Conservation (phyloP, 2,797 vertebrate species). For the Cossypha polioptera region DNA sequence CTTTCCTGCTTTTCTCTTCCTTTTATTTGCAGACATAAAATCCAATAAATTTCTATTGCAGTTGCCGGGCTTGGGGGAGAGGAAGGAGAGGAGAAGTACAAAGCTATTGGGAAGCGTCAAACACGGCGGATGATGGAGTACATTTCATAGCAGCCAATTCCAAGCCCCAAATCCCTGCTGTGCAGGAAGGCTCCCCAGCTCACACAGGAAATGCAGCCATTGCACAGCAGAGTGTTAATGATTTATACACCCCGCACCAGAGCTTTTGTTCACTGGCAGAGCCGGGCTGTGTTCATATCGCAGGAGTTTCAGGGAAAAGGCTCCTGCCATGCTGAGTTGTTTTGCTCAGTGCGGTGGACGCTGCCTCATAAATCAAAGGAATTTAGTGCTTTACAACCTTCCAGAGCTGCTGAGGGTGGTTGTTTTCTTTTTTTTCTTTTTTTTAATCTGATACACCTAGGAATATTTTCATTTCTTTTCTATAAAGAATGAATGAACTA, state of each 20-base stretch:
- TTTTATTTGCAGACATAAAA: slow-evolving; percentile 50
- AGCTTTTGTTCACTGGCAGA: slow-evolving; percentile 72
- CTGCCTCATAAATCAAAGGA: slow-evolving; percentile 74
- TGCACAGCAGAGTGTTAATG: slow-evolving; percentile 73
- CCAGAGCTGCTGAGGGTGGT: slow-evolving; percentile 11
- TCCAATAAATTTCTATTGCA: slow-evolving; percentile 17
- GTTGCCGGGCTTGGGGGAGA: slow-evolving; percentile 10
- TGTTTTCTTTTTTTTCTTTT: background rate
- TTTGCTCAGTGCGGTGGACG: slow-evolving; percentile 48
- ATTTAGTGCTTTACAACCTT: slow-evolving; percentile 67
- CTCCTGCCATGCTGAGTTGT: slow-evolving; percentile 61
- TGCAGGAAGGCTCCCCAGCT: slow-evolving; percentile 71
- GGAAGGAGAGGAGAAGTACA: slow-evolving; percentile 30
- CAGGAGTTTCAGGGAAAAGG: slow-evolving; percentile 69
- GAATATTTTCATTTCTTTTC: slow-evolving; percentile 65
- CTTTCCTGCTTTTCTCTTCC: background rate
- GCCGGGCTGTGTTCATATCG: slow-evolving; percentile 72
- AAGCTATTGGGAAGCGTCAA: slow-evolving; percentile 59
- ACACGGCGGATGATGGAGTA: slow-evolving; percentile 64
- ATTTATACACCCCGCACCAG: slow-evolving; percentile 73
- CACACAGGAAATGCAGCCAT: slow-evolving; percentile 72
- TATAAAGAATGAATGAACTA: slow-evolving; percentile 65
- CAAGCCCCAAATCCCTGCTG: slow-evolving; percentile 71
- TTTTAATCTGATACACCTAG: slow-evolving; percentile 63
- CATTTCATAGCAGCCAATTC: slow-evolving; percentile 73